Percentiles rank a stretch among this genome's conserved stretches.
Conservation (phyloP, 1,140 invertebrate species). For the Drosophila virilis region DNA sequence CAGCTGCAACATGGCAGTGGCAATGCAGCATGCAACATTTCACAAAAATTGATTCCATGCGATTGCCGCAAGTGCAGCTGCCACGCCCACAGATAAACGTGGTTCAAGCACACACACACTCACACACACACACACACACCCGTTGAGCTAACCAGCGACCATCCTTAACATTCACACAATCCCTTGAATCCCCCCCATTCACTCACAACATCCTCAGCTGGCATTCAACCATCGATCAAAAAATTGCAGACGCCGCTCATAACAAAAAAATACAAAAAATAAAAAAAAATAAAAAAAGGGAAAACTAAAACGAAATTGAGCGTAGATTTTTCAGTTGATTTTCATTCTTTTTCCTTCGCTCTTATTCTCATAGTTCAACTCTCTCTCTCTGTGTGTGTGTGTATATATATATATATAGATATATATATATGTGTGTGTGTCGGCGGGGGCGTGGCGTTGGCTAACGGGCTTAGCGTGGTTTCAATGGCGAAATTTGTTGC, state of each 20-base stretch:
- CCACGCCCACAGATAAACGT: slow-evolving; percentile 20
- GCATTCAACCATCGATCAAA: slow-evolving; percentile 56
- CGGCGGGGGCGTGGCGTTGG: neutral
- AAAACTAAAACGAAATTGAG: slow-evolving; percentile 52
- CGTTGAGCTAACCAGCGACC: slow-evolving; percentile 20
- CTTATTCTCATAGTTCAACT: slow-evolving; percentile 3
- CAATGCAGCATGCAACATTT: slow-evolving; percentile 46
- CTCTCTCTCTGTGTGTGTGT: neutral
- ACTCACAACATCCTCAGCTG: slow-evolving; percentile 12
- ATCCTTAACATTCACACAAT: slow-evolving; percentile 20
- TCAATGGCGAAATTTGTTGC: slow-evolving; percentile 55
- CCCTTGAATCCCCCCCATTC: neutral
- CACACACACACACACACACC: slow-evolving; percentile 4
- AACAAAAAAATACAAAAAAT: slow-evolving; percentile 7
- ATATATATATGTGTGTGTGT: neutral
- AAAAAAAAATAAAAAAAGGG: neutral
- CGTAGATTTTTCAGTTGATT: slow-evolving; percentile 47
- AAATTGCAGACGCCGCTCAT: slow-evolving; percentile 35
- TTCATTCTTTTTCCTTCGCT: slow-evolving; percentile 23
- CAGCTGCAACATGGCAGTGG: slow-evolving; percentile 38
- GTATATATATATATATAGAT: too few relatives aligned
- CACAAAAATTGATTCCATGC: slow-evolving; percentile 60
- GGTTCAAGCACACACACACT: slow-evolving; percentile 13
- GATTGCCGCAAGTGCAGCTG: slow-evolving; percentile 46
- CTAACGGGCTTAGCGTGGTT: slow-evolving; percentile 11